Evolutionary conservation across 1,140 invertebrate species (phyloP), one percentile per base, ranked within the genome.

Genomic region (Drosophila dunni): DNA sequence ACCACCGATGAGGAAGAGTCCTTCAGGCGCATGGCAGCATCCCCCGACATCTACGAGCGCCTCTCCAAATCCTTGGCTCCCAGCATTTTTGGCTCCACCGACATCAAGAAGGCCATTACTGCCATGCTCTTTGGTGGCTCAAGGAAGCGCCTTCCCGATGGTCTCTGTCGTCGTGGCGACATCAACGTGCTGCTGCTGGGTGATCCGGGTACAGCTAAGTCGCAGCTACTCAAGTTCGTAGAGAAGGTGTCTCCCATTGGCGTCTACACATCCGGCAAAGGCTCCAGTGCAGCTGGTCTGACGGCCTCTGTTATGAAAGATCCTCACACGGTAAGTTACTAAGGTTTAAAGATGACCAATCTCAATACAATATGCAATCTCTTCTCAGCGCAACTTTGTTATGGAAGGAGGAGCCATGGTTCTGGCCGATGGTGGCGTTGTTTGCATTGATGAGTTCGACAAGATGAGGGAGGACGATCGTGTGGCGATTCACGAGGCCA

Each of bases 391-490:
- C 45, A 99, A 98, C 92, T 99, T 99, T 93, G 96, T 99, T 3
- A 98, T 99, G 97, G 99, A 99, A 94, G 99, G 99, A 10, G 99
- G 99, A 36, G 99, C 99, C 7, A 99, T 99, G 99, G 99, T 99
- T 2, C 93, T 99, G 38, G 99, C 99, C 24, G 99, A 99, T 94
- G 98, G 98, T 36, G 99, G 99, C 40, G 98, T 99, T 8, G 98
- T 99, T 1, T 99, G 99, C 92, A 99, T 99, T 92, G 99, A 99
- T 92, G 99, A 99, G 93, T 99, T 99, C 93, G 99, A 99, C 93
- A 99, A 99, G 94, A 99, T 99, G 99, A 95, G 98, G 74, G 99
- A 99, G 93, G 98, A 99, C 92, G 99, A 99, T 92, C 94, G 99
- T 78, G 99, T 99, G 2, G 99, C 99, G 15, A 99, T 99, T 92